Evolutionary conservation across 2,113 vertebrate species (phyloP).

Genomic region (Pedetes capensis): DNA sequence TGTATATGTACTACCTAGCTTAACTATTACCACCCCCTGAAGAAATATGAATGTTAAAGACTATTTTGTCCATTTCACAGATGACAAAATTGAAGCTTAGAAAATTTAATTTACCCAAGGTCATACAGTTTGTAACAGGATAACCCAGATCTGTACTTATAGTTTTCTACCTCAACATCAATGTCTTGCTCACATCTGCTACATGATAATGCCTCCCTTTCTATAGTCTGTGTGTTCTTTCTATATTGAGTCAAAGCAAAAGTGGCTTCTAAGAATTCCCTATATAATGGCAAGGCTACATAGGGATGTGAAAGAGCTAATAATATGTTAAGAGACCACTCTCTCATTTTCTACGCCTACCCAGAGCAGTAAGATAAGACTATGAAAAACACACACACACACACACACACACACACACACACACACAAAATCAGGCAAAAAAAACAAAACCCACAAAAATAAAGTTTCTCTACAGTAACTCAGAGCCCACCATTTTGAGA

Average conservation of each 20-base stretch:
- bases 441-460: background rate
- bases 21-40: background rate
- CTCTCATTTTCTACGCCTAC: background rate
- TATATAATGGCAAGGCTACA: background rate
- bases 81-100: background rate
- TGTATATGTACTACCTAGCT: background rate
- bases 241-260: background rate
- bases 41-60: background rate
- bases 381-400: background rate
- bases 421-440: too few relatives aligned
- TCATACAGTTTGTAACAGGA: background rate
- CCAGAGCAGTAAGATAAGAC: background rate
- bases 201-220: background rate
- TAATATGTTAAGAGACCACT: background rate
- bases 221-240: background rate
- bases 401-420: background rate
- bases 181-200: background rate
- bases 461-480: background rate
- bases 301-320: background rate
- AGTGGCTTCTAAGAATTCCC: background rate
- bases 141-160: background rate
- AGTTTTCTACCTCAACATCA: background rate
- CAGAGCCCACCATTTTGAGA: background rate
- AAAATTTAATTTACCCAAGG: background rate
- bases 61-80: background rate